phyloP scores from a whole-genome alignment of 2,113 vertebrate genomes.

The Capricornis sumatraensis region DNA sequence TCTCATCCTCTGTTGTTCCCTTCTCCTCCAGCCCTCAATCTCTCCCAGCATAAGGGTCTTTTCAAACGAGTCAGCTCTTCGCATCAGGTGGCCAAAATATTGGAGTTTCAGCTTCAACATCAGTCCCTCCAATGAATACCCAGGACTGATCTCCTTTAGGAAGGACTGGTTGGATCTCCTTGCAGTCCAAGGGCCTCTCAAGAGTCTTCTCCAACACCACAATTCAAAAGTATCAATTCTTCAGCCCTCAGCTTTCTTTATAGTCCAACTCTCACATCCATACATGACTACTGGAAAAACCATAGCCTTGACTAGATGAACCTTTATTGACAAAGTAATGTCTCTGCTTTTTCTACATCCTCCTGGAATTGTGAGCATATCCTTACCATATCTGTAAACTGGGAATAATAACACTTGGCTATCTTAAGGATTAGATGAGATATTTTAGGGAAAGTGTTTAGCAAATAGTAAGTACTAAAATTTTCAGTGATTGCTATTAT shows the following conservation, averaged over 20 bases:
- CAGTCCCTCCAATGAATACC: background rate
- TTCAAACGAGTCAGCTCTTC: background rate
- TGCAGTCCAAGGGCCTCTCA: background rate
- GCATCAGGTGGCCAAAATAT: background rate
- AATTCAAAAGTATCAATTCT: background rate
- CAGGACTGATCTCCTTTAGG: background rate
- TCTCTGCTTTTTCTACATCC: background rate
- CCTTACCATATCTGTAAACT: background rate
- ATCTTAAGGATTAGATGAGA: background rate
- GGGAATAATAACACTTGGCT: background rate
- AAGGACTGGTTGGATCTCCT: background rate
- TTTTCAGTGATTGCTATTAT: background rate
- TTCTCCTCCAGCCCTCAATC: background rate
- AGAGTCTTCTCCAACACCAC: background rate
- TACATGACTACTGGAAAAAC: background rate
- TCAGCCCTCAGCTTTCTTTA: accelerated
- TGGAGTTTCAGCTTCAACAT: background rate
- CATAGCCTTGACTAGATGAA: background rate
- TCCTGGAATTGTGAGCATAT: background rate
- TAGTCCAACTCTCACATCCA: background rate
- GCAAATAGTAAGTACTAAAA: background rate
- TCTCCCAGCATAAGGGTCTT: background rate
- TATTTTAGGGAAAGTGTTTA: background rate
- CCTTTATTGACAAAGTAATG: background rate
- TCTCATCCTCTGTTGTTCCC: background rate